Percentiles rank a stretch among this genome's conserved stretches.
These are phyloP conservation scores for Tetropium fuscum DNA, from an alignment of 2,888 invertebrate genomes.

Conservation along the genomic window DNA sequence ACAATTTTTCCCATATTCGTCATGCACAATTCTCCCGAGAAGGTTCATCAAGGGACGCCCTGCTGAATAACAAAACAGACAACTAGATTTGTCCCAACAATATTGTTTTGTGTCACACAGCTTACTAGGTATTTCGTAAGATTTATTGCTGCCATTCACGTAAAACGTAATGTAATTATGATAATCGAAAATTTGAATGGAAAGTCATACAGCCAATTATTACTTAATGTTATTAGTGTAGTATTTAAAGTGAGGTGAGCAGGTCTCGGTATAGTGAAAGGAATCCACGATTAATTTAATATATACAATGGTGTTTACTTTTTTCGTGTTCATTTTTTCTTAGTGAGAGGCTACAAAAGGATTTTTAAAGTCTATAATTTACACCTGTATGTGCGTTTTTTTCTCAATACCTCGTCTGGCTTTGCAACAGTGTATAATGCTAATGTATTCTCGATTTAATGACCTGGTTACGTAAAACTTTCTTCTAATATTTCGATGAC, in stretches of 20 bases:
- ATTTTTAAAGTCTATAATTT: too few species aligned
- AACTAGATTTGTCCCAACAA: too few species aligned
- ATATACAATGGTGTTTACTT: not conserved
- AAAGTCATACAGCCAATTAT: not conserved
- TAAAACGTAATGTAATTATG: not conserved
- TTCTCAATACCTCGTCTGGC: too few species aligned
- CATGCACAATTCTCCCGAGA: not conserved
- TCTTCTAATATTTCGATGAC: constrained; percentile 6
- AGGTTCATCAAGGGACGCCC: too few species aligned
- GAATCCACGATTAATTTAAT: not conserved
- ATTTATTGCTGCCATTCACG: too few species aligned
- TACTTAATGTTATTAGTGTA: not conserved
- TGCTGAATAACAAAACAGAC: too few species aligned
- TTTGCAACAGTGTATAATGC: too few species aligned
- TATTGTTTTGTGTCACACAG: too few species aligned
- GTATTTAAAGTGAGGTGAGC: not conserved
- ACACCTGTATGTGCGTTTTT: too few species aligned
- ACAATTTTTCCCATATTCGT: not conserved
- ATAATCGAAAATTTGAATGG: not conserved
- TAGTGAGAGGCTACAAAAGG: constrained; percentile 4
- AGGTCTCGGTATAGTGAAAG: not conserved
- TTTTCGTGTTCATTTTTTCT: not conserved
- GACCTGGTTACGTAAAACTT: constrained; percentile 3
- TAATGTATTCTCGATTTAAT: too few species aligned
- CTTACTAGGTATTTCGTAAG: too few species aligned